Conservation (phyloP, 2,113 vertebrate genomes). For the Muntiacus muntjak region DNA sequence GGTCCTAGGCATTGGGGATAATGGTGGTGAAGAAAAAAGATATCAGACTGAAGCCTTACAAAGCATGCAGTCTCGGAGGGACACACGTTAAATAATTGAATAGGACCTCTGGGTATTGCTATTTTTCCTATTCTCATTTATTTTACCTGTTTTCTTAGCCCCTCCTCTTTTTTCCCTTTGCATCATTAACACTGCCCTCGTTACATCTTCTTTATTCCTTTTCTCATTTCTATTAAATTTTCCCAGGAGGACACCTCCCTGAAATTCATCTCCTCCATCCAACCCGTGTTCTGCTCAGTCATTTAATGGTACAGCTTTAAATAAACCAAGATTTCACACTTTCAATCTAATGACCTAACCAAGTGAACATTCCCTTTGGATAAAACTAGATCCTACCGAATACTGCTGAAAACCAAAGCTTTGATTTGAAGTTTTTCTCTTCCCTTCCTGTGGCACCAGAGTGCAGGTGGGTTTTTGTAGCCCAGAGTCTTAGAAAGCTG, state of each 20-base stretch:
- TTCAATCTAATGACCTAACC: constrained; percentile 57
- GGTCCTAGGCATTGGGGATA: neutral
- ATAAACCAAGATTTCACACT: constrained; percentile 61
- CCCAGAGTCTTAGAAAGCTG: neutral
- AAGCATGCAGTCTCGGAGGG: neutral
- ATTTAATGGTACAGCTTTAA: constrained; percentile 63
- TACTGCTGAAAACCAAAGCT: constrained; percentile 39
- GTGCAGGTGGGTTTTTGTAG: neutral
- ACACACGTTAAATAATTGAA: constrained; percentile 7
- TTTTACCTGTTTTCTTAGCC: constrained; percentile 28
- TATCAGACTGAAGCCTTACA: constrained; percentile 18
- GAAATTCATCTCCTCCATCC: constrained; percentile 40
- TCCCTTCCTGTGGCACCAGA: neutral
- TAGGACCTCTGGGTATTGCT: neutral
- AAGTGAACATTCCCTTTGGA: constrained; percentile 52
- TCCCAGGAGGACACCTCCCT: constrained; percentile 29
- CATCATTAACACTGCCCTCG: constrained; percentile 11
- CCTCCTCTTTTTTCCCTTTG: neutral
- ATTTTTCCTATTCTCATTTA: neutral
- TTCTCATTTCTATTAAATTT: constrained; percentile 56
- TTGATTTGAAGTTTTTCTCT: constrained; percentile 25
- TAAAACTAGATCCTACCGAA: constrained; percentile 32
- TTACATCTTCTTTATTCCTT: constrained; percentile 46
- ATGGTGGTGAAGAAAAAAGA: constrained; percentile 12
- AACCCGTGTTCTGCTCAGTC: constrained; percentile 40